A percentile compares a stretch with the other conserved stretches of the same genome.
Conservation (phyloP, 2,797 vertebrate genomes). For the Phataginus tetradactyla region DNA sequence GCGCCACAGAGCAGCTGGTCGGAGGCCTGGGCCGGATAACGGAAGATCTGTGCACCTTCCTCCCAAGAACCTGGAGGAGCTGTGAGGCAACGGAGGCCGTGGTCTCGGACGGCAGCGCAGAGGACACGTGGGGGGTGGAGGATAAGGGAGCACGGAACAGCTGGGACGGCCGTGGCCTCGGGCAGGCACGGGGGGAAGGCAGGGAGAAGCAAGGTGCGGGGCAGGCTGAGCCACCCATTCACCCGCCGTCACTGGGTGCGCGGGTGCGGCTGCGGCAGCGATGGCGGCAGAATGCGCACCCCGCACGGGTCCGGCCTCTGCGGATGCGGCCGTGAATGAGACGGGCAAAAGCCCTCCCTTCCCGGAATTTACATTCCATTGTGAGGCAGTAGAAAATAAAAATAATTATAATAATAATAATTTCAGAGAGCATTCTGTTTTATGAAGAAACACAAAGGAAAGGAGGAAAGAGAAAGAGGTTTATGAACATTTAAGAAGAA, state of each 20-base stretch:
- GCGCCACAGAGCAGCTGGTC: neutral
- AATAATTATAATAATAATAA: neutral
- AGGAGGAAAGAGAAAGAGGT: neutral
- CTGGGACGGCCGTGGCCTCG: neutral
- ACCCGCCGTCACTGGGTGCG: neutral
- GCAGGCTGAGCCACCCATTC: neutral
- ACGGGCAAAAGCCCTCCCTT: neutral
- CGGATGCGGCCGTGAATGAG: neutral
- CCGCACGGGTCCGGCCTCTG: neutral
- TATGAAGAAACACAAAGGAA: neutral
- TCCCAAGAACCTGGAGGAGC: neutral
- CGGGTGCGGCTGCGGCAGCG: too few relatives aligned
- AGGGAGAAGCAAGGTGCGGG: neutral
- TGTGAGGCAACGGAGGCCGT: neutral
- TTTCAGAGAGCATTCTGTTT: neutral
- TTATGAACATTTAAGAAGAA: neutral
- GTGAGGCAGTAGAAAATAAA: neutral
- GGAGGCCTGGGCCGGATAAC: neutral
- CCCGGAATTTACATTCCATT: neutral
- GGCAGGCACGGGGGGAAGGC: neutral
- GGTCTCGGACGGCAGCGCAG: neutral
- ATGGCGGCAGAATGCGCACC: neutral
- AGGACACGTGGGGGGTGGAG: neutral
- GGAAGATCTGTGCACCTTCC: neutral
- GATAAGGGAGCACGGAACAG: neutral